These are phyloP conservation scores for Python bivittatus DNA, from an alignment of 2,113 vertebrate species.

Conservation along the genomic window DNA sequence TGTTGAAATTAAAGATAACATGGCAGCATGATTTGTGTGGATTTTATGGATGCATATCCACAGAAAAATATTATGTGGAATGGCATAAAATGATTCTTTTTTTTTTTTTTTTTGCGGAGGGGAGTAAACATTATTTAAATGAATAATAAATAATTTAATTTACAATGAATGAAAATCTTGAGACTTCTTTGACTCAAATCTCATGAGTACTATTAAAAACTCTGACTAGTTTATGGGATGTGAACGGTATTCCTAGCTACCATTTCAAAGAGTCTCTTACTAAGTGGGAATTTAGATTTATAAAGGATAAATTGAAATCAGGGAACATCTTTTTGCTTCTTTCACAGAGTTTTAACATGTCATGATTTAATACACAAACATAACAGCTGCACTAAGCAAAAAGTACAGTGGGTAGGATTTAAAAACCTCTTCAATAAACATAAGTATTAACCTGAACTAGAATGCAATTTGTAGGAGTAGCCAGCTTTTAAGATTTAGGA, in stretches of 20 bases:
- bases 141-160: not conserved
- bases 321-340: not conserved
- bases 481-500: constrained; percentile 39
- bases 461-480: not conserved
- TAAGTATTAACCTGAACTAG: constrained; percentile 9
- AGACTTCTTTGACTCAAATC: not conserved
- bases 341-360: not conserved
- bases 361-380: not conserved
- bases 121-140: not conserved
- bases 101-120: not conserved
- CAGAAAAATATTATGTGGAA: not conserved
- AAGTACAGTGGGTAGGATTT: constrained; percentile 30
- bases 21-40: not conserved
- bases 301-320: no score
- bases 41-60: not conserved
- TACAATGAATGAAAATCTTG: not conserved
- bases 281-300: not conserved
- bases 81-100: not conserved
- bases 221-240: not conserved
- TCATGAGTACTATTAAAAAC: not conserved
- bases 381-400: not conserved
- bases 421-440: constrained; percentile 38
- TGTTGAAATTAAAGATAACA: not conserved
- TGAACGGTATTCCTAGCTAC: not conserved
- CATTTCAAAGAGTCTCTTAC: not conserved